These are phyloP conservation scores for Trissonchulus latispiculum DNA, from an alignment of 2,888 invertebrate genomes.

Conservation along the genomic window DNA sequence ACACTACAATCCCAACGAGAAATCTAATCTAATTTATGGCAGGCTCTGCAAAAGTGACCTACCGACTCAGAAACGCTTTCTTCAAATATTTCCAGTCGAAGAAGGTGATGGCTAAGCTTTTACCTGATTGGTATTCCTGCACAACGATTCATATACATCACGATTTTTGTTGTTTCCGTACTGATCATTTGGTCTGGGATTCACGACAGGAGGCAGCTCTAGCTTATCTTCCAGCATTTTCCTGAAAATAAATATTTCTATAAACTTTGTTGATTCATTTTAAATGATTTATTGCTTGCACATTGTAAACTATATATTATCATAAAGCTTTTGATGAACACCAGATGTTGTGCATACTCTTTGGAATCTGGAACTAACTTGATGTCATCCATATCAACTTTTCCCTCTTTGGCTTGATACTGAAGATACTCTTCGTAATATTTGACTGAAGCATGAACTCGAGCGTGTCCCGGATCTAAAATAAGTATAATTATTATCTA, in stretches of 20 bases:
- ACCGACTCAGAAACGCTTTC: too few relatives aligned
- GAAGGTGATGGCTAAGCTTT: too few relatives aligned
- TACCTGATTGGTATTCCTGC: not conserved
- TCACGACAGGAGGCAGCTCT: not conserved
- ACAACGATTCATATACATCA: not conserved
- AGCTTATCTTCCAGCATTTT: not conserved
- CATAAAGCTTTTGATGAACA: not conserved
- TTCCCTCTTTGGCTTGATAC: not conserved
- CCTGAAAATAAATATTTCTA: not conserved
- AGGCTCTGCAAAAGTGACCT: too few relatives aligned
- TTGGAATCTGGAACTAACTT: too few relatives aligned
- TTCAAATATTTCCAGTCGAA: too few relatives aligned
- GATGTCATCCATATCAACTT: not conserved
- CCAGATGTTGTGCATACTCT: too few relatives aligned
- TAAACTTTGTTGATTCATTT: not conserved
- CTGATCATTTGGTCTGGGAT: not conserved
- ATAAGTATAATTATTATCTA: too few relatives aligned
- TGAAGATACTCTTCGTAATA: slow-evolving; percentile 73
- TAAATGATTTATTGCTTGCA: not conserved
- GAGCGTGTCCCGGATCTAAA: slow-evolving; percentile 56
- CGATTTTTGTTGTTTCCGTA: not conserved
- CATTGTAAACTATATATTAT: not conserved
- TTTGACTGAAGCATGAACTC: slow-evolving; percentile 77
- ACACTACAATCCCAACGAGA: too few relatives aligned
- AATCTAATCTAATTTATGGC: too few relatives aligned